A percentile compares a stretch with the other conserved stretches of the same genome.
These are phyloP conservation scores for Aeoliscus strigatus DNA, from an alignment of 2,797 vertebrate genomes.

Conservation along the genomic window DNA sequence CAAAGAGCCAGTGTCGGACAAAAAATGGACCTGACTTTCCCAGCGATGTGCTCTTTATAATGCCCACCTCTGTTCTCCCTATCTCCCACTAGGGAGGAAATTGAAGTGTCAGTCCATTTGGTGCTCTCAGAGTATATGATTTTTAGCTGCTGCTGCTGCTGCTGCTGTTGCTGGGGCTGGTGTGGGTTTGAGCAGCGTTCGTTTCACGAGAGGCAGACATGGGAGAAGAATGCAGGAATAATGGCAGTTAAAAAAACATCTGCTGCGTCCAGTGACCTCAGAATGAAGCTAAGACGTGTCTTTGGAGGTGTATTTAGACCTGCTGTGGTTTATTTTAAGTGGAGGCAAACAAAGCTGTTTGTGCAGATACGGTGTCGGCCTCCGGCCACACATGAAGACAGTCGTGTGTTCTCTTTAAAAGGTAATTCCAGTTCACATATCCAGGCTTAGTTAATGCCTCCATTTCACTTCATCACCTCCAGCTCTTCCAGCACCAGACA, in stretches of 20 bases:
- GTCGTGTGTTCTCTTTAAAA: neutral
- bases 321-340: slow-evolving; percentile 21
- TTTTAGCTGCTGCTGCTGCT: slow-evolving; percentile 56
- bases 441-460: neutral
- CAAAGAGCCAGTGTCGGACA: slow-evolving; percentile 39
- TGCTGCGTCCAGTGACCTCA: too few relatives aligned
- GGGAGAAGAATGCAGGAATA: too few relatives aligned
- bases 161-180: slow-evolving; percentile 44
- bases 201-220: slow-evolving; percentile 46
- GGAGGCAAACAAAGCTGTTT: slow-evolving; percentile 27
- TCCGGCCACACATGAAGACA: slow-evolving; percentile 6
- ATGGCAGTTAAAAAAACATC: too few relatives aligned
- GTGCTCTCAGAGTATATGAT: slow-evolving; percentile 57
- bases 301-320: too few relatives aligned
- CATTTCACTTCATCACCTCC: too few relatives aligned
- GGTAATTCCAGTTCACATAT: neutral
- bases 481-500: too few relatives aligned
- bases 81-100: slow-evolving; percentile 69
- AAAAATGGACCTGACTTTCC: slow-evolving; percentile 56
- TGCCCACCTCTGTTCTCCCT: slow-evolving; percentile 63
- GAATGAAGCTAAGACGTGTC: too few relatives aligned
- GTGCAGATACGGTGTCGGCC: slow-evolving; percentile 2
- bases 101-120: slow-evolving; percentile 71
- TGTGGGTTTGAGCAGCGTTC: slow-evolving; percentile 48
- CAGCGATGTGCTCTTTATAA: slow-evolving; percentile 55